These are phyloP conservation scores for Prolemur simus DNA, from an alignment of 2,113 vertebrate species.

Conservation along the genomic window DNA sequence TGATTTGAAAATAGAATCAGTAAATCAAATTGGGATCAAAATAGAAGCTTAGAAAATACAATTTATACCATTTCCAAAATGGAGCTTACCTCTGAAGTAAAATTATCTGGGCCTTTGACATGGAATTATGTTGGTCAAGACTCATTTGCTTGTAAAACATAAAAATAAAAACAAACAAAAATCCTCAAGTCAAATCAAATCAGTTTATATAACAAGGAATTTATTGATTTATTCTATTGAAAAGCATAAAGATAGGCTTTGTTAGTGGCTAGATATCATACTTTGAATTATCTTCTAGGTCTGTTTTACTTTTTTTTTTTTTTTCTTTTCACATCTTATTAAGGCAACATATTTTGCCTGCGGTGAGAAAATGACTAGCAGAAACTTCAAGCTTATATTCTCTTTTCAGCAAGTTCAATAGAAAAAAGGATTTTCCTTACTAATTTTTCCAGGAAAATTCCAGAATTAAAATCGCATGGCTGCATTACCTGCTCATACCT, in stretches of 20 bases:
- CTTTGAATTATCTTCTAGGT: background rate
- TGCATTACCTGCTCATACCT: background rate
- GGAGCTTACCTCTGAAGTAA: background rate
- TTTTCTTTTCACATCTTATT: background rate
- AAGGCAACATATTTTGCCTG: background rate
- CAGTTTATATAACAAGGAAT: background rate
- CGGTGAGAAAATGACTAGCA: background rate
- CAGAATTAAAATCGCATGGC: background rate
- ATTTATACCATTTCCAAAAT: background rate
- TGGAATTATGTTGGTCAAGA: background rate
- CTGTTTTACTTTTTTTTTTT: background rate
- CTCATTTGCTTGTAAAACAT: background rate
- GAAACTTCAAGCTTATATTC: background rate
- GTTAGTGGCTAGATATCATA: background rate
- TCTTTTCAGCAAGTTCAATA: background rate
- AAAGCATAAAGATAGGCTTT: background rate
- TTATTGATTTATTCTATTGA: background rate
- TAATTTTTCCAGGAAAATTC: background rate
- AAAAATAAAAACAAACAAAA: background rate
- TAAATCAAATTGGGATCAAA: background rate
- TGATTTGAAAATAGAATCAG: background rate
- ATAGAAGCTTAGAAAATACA: background rate
- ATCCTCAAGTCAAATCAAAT: background rate
- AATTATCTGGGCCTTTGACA: background rate
- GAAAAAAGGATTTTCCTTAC: background rate